These are phyloP conservation scores for Aptenodytes forsteri DNA, from an alignment of 2,113 vertebrate genomes.

Conservation along the genomic window DNA sequence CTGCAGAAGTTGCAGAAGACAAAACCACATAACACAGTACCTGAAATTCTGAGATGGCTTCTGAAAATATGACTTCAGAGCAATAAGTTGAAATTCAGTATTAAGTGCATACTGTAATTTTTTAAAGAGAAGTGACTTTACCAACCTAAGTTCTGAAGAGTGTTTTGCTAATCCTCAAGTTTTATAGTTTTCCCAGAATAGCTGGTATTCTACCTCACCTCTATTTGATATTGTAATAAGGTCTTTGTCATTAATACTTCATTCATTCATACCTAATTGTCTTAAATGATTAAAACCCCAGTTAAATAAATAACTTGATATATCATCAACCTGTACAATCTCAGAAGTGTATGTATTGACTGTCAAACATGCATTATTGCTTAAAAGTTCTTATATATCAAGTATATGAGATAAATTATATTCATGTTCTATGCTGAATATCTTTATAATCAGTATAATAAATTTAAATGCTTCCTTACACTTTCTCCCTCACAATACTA, in stretches of 20 bases:
- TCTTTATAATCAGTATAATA: neutral
- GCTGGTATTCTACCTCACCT: neutral
- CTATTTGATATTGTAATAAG: neutral
- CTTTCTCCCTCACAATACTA: neutral
- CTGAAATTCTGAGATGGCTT: neutral
- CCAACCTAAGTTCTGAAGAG: neutral
- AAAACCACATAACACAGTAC: neutral
- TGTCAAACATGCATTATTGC: neutral
- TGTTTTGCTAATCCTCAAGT: neutral
- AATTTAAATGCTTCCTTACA: neutral
- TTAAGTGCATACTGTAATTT: neutral
- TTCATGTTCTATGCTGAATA: neutral
- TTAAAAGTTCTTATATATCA: neutral
- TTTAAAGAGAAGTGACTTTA: neutral
- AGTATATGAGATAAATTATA: neutral
- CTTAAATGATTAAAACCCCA: neutral
- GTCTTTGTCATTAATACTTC: neutral
- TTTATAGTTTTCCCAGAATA: neutral
- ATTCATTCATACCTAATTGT: neutral
- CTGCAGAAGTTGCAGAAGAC: neutral
- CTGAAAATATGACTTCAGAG: neutral
- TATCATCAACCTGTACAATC: neutral
- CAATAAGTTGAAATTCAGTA: neutral
- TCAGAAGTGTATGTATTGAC: neutral
- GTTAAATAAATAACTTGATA: neutral